Base-by-base conservation (phyloP, 2,797 vertebrate species). In the Aulostomus chinensis region DNA sequence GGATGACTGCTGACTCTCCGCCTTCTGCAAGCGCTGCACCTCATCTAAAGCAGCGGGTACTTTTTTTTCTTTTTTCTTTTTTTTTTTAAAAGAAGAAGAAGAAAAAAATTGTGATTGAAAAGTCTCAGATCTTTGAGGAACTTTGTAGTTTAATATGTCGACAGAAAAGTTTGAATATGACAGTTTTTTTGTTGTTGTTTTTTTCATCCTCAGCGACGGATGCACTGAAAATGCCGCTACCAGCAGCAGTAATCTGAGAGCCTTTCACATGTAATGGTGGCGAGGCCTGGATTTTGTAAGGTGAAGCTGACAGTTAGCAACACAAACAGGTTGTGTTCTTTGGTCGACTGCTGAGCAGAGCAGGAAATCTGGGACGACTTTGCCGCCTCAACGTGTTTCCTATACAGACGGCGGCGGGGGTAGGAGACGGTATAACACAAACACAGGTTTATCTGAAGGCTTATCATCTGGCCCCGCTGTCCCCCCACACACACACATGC, bases 241-340 rank as follows among this genome's bases (percentile, higher is more conserved):
- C n/a, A n/a, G n/a, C n/a, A 63, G 53, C 42, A 28, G 62, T 42
- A 76, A 76, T 58, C 40, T 36, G 47, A 68, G 50, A 73, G 54
- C 10, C 15, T 73, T 77, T 61, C 42, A 45, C 65, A 71, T 41
- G 16, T 55, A 63, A 81, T 48, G 53, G 47, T 12, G 26, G 18
- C 20, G 66, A 24, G 32, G 56, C 47, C 87, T 88, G 86, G 82
- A 81, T 60, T 64, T 10, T 65, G 69, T 84, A 39, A 60, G 35
- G 30, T 52, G 41, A 60, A 73, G 54, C 36, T 80, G 78, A 84
- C 84, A 80, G 76, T 51, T 30, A 25, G 62, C 32, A 65, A 57
- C 53, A 62, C 53, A 68, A 46, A 73, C 37, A 42, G 53, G 53
- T 42, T 39, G 64, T 68, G 25, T 62, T 73, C 54, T 73, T 61